phyloP scores from a whole-genome alignment of 2,888 invertebrate genomes.

The Heteropelma amictum region DNA sequence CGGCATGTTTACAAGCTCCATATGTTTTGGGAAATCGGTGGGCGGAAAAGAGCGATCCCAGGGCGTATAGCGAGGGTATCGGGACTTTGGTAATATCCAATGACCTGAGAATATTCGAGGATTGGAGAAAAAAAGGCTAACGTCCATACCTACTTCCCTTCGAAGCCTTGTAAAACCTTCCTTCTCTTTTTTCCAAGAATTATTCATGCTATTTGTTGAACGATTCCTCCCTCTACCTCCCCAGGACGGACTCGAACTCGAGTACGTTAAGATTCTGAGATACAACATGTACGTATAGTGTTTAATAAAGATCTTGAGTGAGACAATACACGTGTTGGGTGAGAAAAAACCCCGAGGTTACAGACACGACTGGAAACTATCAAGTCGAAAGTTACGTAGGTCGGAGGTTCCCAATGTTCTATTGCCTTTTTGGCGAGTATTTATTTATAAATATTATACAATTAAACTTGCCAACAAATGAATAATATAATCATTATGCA shows the following conservation, averaged over 20 bases:
- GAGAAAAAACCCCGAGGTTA: too few relatives aligned
- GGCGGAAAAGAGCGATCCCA: constrained; percentile 30
- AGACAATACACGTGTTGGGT: too few relatives aligned
- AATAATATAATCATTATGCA: too few relatives aligned
- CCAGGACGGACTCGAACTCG: background rate
- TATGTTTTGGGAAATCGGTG: constrained; percentile 35
- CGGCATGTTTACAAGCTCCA: constrained; percentile 43
- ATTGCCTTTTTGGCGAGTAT: too few relatives aligned
- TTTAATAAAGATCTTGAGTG: too few relatives aligned
- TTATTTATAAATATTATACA: too few relatives aligned
- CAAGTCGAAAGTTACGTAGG: too few relatives aligned
- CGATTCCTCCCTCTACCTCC: constrained; percentile 1
- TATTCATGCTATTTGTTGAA: background rate
- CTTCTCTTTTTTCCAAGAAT: constrained; percentile 14
- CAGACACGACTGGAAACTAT: too few relatives aligned
- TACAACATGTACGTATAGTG: constrained; percentile 26
- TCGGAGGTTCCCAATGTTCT: too few relatives aligned
- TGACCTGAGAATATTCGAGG: constrained; percentile 50
- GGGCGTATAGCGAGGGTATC: constrained; percentile 15
- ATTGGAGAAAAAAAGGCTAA: constrained; percentile 30
- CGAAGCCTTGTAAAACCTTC: background rate
- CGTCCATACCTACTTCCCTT: background rate
- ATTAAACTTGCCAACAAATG: too few relatives aligned
- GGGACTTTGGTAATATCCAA: constrained; percentile 49
- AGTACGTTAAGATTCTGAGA: constrained; percentile 27